Evolutionary conservation across 2,888 invertebrate species (phyloP), one percentile per base, ranked within the genome.

Genomic region (Metalampra italica): DNA sequence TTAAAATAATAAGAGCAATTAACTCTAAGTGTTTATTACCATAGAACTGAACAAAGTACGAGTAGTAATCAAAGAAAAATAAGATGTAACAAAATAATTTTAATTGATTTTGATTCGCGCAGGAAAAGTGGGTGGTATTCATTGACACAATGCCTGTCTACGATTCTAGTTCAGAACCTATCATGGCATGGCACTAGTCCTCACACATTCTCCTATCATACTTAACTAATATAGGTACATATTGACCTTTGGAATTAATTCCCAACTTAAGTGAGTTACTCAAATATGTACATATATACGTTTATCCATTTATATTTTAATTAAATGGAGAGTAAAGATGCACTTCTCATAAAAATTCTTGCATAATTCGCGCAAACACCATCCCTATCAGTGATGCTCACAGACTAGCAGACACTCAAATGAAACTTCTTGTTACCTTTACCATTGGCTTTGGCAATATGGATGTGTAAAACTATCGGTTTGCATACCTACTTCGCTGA

Each of bases 171-270:
- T 75, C 80, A 87, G 89, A 88, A 88, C 87, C 87, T 87, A 88
- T 88, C 89, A 88, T 71, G 87, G 86, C 89, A 88, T 89, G 89
- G 88, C 89, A 89, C 88, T 82, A 85, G 88, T 87, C 88, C 82
- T 84, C 78, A 86, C 79, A 85, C 77, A 88, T 79, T 80, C 86
- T 82, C 85, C 89, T 89, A 85, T 83, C 89, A 89, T 82, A 84
- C 89, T 76, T 75, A 76, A 68, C 42, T 54, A 57, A 75, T 79
- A 78, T 77, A 81, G 75, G 74, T 65, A 67, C 64, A 60, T 56
- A 60, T 62, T 39, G 58, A 59, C 56, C 60, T 67, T 65, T 64
- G 72, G 63, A 68, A 64, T 68, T 67, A 32, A n/a, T n/a, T n/a
- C 40, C 32, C 68, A 69, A 63, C 58, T 62, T 55, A 54, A 55